phyloP scores from a whole-genome alignment of 2,113 vertebrate genomes.

The Nicator chloris region DNA sequence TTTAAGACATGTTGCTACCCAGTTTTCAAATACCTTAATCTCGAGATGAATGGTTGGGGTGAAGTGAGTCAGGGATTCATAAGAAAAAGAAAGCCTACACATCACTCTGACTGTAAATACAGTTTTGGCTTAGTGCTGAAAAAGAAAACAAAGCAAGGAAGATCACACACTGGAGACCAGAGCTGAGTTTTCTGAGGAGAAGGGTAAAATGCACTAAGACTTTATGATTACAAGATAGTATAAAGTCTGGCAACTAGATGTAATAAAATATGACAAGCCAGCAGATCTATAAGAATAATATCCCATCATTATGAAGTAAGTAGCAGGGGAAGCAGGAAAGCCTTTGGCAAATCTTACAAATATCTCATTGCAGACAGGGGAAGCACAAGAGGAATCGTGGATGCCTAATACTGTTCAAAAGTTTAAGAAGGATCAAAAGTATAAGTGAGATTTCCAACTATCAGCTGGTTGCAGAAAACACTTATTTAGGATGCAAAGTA shows the following conservation, averaged over 20 bases:
- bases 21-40: not conserved
- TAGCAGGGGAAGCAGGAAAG: slow-evolving; percentile 14
- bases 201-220: not conserved
- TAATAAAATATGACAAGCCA: slow-evolving; percentile 43
- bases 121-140: not conserved
- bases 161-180: not conserved
- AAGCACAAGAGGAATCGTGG: not conserved
- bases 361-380: not conserved
- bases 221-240: not conserved
- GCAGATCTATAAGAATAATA: slow-evolving; percentile 14
- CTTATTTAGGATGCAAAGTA: not conserved
- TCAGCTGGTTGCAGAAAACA: not conserved
- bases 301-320: slow-evolving; percentile 13
- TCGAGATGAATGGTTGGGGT: not conserved
- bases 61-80: not conserved
- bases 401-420: not conserved
- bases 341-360: slow-evolving; percentile 1
- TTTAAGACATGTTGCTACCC: not conserved
- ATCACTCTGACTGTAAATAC: not conserved
- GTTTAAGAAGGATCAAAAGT: slow-evolving; percentile 2
- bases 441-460: not conserved
- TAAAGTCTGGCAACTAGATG: not conserved
- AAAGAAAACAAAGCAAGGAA: not conserved
- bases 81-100: not conserved
- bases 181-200: not conserved